These are phyloP conservation scores for Molossus molossus DNA, from an alignment of 2,797 vertebrate species.

Conservation along the genomic window DNA sequence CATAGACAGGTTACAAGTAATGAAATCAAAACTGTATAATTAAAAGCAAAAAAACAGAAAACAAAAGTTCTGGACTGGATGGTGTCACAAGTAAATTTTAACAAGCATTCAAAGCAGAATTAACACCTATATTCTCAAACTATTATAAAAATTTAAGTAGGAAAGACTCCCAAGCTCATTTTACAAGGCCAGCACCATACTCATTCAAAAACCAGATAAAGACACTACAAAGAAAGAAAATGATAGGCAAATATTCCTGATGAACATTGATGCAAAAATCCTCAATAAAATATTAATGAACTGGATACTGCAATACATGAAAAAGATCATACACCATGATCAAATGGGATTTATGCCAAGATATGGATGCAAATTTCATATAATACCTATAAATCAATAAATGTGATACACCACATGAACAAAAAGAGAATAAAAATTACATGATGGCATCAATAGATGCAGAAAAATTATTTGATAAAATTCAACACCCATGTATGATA, in stretches of 20 bases:
- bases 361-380: too few species aligned
- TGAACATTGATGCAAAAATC: not conserved
- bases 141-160: not conserved
- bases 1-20: not conserved
- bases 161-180: not conserved
- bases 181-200: not conserved
- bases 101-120: not conserved
- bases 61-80: not conserved
- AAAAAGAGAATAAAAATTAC: too few species aligned
- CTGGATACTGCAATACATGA: not conserved
- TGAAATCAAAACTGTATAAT: not conserved
- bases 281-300: not conserved
- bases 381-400: too few species aligned
- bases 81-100: not conserved
- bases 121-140: not conserved
- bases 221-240: not conserved
- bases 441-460: too few species aligned
- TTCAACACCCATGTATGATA: too few species aligned
- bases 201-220: not conserved
- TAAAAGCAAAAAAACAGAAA: not conserved
- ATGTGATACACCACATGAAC: too few species aligned
- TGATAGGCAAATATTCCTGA: not conserved
- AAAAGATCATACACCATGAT: not conserved
- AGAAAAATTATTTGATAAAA: too few species aligned
- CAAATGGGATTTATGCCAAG: too few species aligned